Percentiles rank a stretch among this genome's conserved stretches.
Evolutionary conservation across 2,888 invertebrate genomes (phyloP).

Genomic region (Drosophila longiperda): DNA sequence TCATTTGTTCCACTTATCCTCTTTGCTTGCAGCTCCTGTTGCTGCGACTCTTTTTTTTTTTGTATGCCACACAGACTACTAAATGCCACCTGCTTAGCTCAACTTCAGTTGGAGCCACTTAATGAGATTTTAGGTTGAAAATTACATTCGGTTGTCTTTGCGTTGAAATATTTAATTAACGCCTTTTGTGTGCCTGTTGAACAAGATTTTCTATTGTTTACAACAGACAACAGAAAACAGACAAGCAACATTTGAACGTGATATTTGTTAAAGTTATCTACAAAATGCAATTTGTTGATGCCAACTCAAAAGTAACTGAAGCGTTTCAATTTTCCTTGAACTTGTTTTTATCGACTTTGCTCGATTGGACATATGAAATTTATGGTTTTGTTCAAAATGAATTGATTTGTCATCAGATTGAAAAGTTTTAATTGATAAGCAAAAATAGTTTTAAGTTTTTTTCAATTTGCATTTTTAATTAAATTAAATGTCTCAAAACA

Average conservation of each 20-base stretch:
- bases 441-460: background rate
- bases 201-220: slow-evolving; percentile 5
- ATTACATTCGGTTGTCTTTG: slow-evolving; percentile 61
- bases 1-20: slow-evolving; percentile 30
- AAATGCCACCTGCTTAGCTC: slow-evolving; percentile 58
- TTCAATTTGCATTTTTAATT: slow-evolving; percentile 16
- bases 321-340: background rate
- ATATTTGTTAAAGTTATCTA: slow-evolving; percentile 26
- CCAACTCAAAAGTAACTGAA: background rate
- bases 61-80: slow-evolving; percentile 11
- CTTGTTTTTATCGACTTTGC: background rate
- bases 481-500: slow-evolving; percentile 22
- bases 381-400: background rate
- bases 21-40: background rate
- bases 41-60: background rate
- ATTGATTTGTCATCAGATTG: slow-evolving; percentile 17
- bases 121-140: slow-evolving; percentile 72
- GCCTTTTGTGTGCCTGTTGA: slow-evolving; percentile 36
- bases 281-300: slow-evolving; percentile 2
- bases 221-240: slow-evolving; percentile 11
- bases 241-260: slow-evolving; percentile 15
- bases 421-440: background rate
- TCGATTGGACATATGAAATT: slow-evolving; percentile 11
- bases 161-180: slow-evolving; percentile 74
- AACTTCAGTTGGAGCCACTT: slow-evolving; percentile 47